A percentile compares a stretch with the other conserved stretches of the same genome.
These are phyloP conservation scores for Diploptera punctata DNA, from an alignment of 2,888 invertebrate genomes.

Conservation along the genomic window DNA sequence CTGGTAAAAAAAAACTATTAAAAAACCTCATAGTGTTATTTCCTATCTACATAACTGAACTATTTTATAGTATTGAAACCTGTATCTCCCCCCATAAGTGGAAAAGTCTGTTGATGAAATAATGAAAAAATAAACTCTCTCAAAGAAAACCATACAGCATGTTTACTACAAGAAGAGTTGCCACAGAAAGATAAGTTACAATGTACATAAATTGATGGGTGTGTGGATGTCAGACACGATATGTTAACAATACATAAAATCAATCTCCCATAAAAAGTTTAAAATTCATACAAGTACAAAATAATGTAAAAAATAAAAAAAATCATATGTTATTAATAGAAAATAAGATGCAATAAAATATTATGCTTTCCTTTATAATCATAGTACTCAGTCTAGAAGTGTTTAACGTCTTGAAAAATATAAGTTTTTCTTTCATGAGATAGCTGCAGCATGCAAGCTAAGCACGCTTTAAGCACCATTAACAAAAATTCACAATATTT, in stretches of 20 bases:
- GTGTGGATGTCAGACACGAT: constrained; percentile 19
- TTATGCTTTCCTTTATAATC: not conserved
- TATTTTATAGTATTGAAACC: too few species aligned
- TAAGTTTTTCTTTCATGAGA: not conserved
- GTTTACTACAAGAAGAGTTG: constrained; percentile 25
- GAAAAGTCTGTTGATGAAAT: too few species aligned
- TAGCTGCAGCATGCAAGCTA: not conserved
- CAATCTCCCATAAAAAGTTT: not conserved
- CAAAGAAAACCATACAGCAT: constrained; percentile 24
- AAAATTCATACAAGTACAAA: constrained; percentile 8
- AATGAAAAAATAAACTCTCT: constrained; percentile 18
- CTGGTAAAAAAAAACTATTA: too few species aligned
- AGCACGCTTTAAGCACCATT: constrained; percentile 10
- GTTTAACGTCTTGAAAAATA: not conserved
- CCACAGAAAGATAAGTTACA: constrained; percentile 28
- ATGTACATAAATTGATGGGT: constrained; percentile 25
- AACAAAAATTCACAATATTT: not conserved
- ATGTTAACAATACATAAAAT: constrained; percentile 28
- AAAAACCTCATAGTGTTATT: too few species aligned
- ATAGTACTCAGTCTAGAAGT: not conserved
- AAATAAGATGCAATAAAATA: not conserved
- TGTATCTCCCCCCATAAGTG: too few species aligned
- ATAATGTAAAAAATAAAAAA: constrained; percentile 25
- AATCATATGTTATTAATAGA: not conserved
- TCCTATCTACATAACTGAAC: too few species aligned